phyloP scores from a whole-genome alignment of 2,797 vertebrate species.

The Neosilurus mollespiculum region DNA sequence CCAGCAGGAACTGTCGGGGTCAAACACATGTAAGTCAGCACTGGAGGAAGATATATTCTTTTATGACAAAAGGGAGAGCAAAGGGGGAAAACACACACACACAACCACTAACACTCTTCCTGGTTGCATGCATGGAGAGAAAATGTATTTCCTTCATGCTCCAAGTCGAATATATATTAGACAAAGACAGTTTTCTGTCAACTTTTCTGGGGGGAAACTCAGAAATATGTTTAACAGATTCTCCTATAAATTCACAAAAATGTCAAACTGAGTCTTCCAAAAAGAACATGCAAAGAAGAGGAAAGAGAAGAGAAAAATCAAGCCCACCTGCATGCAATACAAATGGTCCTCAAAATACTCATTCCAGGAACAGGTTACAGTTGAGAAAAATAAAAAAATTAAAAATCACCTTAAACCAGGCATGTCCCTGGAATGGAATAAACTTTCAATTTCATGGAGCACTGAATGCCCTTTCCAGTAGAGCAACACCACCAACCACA shows the following conservation, averaged over 20 bases:
- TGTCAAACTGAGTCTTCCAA: neutral
- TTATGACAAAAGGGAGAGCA: neutral
- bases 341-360: neutral
- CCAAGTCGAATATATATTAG: neutral
- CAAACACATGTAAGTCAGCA: constrained; percentile 35
- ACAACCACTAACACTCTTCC: neutral
- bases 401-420: neutral
- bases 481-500: neutral
- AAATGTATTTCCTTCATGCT: neutral
- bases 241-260: neutral
- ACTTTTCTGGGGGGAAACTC: neutral
- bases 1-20: constrained; percentile 32
- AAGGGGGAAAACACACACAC: neutral
- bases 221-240: neutral
- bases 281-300: neutral
- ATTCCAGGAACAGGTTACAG: neutral
- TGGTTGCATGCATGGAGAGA: neutral
- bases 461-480: neutral
- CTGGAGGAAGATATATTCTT: constrained; percentile 27
- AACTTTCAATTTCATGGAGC: neutral
- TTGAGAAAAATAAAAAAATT: neutral
- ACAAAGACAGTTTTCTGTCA: neutral
- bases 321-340: neutral
- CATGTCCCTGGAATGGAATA: neutral
- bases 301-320: neutral